Base-by-base conservation (phyloP, 2,113 vertebrate genomes). In the Microtus richardsoni region DNA sequence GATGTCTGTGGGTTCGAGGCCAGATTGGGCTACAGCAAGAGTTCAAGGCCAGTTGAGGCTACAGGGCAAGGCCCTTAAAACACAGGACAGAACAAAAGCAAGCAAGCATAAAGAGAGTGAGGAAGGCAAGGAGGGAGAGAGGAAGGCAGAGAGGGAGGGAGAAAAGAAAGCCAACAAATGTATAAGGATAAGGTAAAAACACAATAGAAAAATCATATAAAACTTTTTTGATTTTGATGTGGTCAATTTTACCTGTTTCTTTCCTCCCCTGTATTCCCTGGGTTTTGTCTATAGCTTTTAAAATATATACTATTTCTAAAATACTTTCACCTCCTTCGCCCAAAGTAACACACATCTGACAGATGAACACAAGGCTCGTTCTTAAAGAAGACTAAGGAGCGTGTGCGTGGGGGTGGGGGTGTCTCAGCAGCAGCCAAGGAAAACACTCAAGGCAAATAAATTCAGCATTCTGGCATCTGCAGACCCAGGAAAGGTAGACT, bases 381-480 rank as follows among this genome's bases (percentile, higher is more conserved):
- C 89, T 3, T 85, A 62, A 97, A 90, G 49, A 64, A 24, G 41
- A 13, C 60, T 83, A 90, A 44, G 30, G 88, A 88, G 68, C 47
- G 33, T 21, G 54, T 80, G 41, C 3, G 1, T 0, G 4, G 4
- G 73, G 16, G 11, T 11, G 94, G 21, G 78, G 30, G 66, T 85
- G 71, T 93, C 17, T 94, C 71, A 82, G 73, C 82, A 68, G 94
- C 91, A 97, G 96, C 94, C 97, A 97, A 95, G 26, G 11, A 93
- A 97, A 97, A 95, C 94, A 95, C 84, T 30, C 36, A 77, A 92
- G 93, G 93, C 83, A 95, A 96, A 96, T 92, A 96, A 92, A 95
- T 91, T 75, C 85, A 71, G 88, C 92, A 62, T 86, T 74, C 6
- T 64, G 90, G 85, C 14, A 49, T 91, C 91, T 6, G 86, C 41